These are phyloP conservation scores for Tragopan temminckii DNA, from an alignment of 2,797 vertebrate genomes.

Conservation along the genomic window DNA sequence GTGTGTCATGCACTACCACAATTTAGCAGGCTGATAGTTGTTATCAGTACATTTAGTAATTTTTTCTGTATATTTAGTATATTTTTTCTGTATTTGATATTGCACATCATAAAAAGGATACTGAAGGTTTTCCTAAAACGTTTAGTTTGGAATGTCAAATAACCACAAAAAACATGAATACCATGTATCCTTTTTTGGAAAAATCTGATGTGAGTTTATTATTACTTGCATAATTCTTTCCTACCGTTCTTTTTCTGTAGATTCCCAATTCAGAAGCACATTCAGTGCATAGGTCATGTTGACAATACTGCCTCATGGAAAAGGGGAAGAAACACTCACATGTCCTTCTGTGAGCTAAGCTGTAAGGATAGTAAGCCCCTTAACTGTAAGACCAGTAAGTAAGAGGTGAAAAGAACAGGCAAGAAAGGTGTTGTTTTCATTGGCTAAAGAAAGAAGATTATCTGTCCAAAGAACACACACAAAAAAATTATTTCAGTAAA, in stretches of 20 bases:
- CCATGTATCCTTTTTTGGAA: neutral
- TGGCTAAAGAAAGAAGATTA: neutral
- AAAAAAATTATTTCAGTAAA: neutral
- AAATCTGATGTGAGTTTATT: neutral
- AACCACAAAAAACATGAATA: neutral
- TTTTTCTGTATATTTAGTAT: no score
- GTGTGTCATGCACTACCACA: fast-evolving
- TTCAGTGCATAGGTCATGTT: neutral
- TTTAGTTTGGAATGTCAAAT: neutral
- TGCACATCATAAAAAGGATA: neutral
- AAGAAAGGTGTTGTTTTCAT: neutral
- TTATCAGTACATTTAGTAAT: neutral
- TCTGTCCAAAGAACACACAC: neutral
- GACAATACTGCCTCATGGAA: neutral
- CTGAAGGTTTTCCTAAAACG: neutral
- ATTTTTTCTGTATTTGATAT: neutral
- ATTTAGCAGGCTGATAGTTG: neutral
- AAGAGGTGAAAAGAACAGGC: neutral
- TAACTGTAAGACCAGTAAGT: neutral
- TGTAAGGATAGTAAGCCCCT: neutral
- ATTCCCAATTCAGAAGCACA: neutral
- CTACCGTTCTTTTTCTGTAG: neutral
- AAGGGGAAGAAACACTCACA: neutral
- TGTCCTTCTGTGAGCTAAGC: neutral
- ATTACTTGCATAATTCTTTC: neutral